Evolutionary conservation across 2,113 vertebrate species (phyloP), one percentile per base, ranked within the genome.

Genomic region (Austrofundulus limnaeus): DNA sequence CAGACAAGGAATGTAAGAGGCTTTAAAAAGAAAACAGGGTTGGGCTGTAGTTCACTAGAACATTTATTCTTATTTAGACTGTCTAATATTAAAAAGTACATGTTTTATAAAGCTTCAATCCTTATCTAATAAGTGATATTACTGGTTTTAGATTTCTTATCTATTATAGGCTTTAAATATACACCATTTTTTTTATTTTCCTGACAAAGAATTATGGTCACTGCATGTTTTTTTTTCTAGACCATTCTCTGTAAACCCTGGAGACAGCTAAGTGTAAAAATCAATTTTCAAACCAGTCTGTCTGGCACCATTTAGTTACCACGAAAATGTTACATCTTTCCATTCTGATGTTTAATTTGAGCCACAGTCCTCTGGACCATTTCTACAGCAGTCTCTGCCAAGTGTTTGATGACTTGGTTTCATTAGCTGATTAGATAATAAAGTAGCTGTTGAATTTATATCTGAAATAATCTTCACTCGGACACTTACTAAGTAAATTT

Each of bases 181-280:
- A 17, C 46, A 20, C 54, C 42, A n/a, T 12, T 8, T 43, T 43
- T 42, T 57, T 57, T 34, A 34, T 34, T 34, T 34, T 57, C 42
- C 39, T 25, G 39, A 16, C 16, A 25, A 23, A 57, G 16, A 57
- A 25, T 15, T 5, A 21, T n/a, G 15, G 11, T 57, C 31, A 28
- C 16, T 51, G 49, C 19, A 15, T 54, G 51, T 14, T 11, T 37
- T 38, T 20, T 54, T 42, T 56, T 55, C 20, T 14, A 21, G 13
- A 8, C 38, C 37, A 11, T 23, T 56, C 34, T 38, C 37, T 42
- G 54, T 25, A 42, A 57, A 43, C 54, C 54, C 39, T 21, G 25
- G 54, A 25, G 39, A 57, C 3, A 23, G 38, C 39, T 12, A n/a
- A 42, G 54, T 42, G 54, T 57, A 31, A 57, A 57, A 43, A 57